Conservation (phyloP, 2,113 vertebrate species). For the Anguilla japonica region DNA sequence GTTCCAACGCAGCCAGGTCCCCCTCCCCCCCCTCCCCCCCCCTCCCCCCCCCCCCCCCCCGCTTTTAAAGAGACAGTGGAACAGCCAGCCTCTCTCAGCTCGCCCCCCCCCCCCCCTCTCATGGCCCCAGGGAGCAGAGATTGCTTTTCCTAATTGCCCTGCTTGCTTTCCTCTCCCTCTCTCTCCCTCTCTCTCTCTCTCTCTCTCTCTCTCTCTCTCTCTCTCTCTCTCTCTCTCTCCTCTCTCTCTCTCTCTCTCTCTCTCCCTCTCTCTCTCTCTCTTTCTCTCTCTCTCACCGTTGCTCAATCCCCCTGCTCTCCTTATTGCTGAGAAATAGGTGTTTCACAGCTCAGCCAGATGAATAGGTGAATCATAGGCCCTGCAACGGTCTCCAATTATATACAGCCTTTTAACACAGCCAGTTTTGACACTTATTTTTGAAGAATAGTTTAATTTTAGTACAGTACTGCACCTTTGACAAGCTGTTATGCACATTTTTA, state of each 20-base stretch:
- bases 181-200: conserved; percentile 10
- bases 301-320: conserved; percentile 29
- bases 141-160: conserved; percentile 47
- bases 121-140: conserved; percentile 37
- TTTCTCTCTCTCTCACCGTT: background rate
- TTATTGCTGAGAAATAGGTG: conserved; percentile 20
- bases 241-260: conserved; percentile 17
- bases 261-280: conserved; percentile 19
- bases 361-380: background rate
- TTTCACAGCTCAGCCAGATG: background rate
- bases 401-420: conserved; percentile 15
- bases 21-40: conserved; percentile 43
- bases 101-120: background rate
- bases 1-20: conserved; percentile 50
- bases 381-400: conserved; percentile 12
- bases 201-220: background rate
- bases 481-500: too few relatives aligned
- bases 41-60: conserved; percentile 31
- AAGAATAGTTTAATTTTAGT: too few relatives aligned
- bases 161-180: conserved; percentile 24
- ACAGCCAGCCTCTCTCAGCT: conserved; percentile 28
- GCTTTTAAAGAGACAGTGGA: conserved; percentile 73
- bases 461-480: too few relatives aligned
- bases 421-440: too few relatives aligned
- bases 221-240: conserved; percentile 7